Evolutionary conservation across 2,797 vertebrate species (phyloP).

Genomic region (Vireo griseus): DNA sequence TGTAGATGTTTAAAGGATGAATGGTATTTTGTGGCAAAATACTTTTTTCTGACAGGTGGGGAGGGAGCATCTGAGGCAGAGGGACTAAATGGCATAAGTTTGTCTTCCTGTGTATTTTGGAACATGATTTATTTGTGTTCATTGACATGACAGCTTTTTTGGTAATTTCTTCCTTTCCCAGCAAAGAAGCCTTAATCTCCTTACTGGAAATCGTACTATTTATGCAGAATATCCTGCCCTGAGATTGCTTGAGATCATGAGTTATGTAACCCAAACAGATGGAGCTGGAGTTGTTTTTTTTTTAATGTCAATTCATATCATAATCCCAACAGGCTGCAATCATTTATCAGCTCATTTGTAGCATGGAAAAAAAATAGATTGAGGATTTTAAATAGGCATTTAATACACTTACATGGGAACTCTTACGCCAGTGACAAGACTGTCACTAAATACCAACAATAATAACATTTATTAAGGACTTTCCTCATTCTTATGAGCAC

Average conservation of each 20-base stretch:
- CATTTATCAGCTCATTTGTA: conserved; percentile 37
- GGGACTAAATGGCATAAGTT: conserved; percentile 32
- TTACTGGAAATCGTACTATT: conserved; percentile 72
- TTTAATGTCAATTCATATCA: conserved; percentile 58
- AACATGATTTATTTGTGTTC: conserved; percentile 52
- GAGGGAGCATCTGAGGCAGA: neutral
- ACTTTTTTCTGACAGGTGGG: neutral
- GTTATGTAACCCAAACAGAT: conserved; percentile 75
- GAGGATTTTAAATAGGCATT: neutral
- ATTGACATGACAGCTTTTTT: conserved; percentile 61
- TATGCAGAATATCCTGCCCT: conserved; percentile 68
- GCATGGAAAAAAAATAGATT: neutral
- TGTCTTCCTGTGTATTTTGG: conserved; percentile 54
- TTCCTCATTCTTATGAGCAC: neutral
- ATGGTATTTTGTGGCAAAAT: neutral
- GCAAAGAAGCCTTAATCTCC: conserved; percentile 66
- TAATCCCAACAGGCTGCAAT: conserved; percentile 44
- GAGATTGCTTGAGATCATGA: conserved; percentile 66
- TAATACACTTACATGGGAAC: neutral
- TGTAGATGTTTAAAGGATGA: neutral
- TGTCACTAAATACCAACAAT: neutral
- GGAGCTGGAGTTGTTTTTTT: conserved; percentile 28
- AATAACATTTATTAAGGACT: neutral
- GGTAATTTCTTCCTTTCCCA: conserved; percentile 61
- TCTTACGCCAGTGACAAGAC: neutral